A percentile compares a stretch with the other conserved stretches of the same genome.
Conservation (phyloP, 1,140 invertebrate genomes). For the Pseudachorutes palmiensis region DNA sequence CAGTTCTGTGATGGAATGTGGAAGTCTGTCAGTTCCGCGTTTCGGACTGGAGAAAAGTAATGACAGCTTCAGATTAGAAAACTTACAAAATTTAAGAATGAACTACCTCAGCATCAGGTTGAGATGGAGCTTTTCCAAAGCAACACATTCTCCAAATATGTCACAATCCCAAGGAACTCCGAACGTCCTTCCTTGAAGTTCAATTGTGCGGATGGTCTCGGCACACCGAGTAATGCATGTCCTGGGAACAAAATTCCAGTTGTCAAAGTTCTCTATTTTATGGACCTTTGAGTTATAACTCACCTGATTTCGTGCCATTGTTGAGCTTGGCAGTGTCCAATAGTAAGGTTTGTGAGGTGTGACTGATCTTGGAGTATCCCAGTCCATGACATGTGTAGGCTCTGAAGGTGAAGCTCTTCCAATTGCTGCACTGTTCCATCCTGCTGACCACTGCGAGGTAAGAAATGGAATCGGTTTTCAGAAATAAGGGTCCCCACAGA, state of each 20-base stretch:
- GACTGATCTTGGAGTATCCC: neutral
- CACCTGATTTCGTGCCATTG: neutral
- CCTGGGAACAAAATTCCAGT: neutral
- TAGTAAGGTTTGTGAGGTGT: neutral
- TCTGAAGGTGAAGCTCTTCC: neutral
- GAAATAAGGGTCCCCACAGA: neutral
- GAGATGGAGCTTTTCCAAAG: neutral
- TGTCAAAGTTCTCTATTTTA: neutral
- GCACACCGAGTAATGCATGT: neutral
- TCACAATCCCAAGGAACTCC: neutral
- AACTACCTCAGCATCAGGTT: neutral
- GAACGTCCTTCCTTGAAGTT: neutral
- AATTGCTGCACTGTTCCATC: neutral
- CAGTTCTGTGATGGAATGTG: neutral
- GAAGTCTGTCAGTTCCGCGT: neutral
- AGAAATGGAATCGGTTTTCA: neutral
- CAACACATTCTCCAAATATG: neutral
- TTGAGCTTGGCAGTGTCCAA: neutral
- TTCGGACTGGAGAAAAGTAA: too few species aligned
- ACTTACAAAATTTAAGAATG: too few species aligned
- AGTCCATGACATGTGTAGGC: neutral
- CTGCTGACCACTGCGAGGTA: neutral
- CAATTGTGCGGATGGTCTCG: neutral
- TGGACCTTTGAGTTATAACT: neutral
- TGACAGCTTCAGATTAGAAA: too few species aligned